phyloP scores from a whole-genome alignment of 2,113 vertebrate genomes.

The Isichthys henryi region DNA sequence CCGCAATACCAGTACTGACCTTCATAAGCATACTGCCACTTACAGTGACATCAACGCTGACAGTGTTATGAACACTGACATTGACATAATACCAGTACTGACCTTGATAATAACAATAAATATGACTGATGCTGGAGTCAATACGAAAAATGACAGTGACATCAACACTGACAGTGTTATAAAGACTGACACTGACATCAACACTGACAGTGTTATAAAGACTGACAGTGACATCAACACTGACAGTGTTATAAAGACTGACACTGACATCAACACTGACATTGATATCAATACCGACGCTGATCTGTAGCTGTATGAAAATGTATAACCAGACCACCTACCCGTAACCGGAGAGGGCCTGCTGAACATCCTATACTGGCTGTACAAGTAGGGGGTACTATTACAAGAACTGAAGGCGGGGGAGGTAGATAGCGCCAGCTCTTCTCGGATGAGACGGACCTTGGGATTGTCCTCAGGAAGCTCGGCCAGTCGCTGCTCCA shows the following conservation, averaged over 20 bases:
- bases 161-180: not conserved
- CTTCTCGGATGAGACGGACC: slow-evolving; percentile 72
- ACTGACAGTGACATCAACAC: not conserved
- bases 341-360: slow-evolving; percentile 82
- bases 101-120: not conserved
- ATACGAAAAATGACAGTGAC: not conserved
- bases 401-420: slow-evolving; percentile 69
- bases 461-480: slow-evolving; percentile 81
- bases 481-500: slow-evolving; percentile 71
- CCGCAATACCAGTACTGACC: not conserved
- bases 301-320: not conserved
- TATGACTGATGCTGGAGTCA: not conserved
- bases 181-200: not conserved
- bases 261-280: not conserved
- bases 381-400: slow-evolving; percentile 66
- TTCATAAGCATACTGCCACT: not conserved
- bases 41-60: not conserved
- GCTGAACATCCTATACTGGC: slow-evolving; percentile 78
- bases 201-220: too few relatives aligned
- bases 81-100: not conserved
- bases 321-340: slow-evolving; percentile 30
- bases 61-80: not conserved
- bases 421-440: slow-evolving; percentile 68
- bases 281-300: not conserved
- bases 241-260: not conserved